These are phyloP conservation scores for Sternotherus odoratus DNA, from an alignment of 2,797 vertebrate species.

Conservation along the genomic window DNA sequence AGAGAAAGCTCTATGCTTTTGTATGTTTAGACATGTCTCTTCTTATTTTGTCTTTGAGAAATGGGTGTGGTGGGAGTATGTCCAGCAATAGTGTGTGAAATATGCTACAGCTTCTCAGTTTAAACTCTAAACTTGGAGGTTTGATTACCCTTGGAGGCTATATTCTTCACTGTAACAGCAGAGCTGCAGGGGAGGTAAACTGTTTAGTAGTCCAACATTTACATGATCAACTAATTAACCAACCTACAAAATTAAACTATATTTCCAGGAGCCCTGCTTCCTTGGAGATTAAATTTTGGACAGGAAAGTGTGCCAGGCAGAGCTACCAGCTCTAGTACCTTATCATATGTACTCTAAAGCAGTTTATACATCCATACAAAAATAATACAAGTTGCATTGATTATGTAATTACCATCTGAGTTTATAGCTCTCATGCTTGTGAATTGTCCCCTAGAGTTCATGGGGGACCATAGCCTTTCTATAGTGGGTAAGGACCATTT, in stretches of 20 bases:
- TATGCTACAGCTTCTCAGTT: constrained; percentile 20
- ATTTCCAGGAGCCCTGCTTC: constrained; percentile 61
- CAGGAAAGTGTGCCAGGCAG: constrained; percentile 59
- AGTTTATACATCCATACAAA: background rate
- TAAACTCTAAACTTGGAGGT: constrained; percentile 13
- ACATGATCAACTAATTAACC: constrained; percentile 66
- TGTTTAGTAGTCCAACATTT: constrained; percentile 7
- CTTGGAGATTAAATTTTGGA: constrained; percentile 61
- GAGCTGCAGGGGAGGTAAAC: constrained; percentile 46
- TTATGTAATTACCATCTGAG: accelerated
- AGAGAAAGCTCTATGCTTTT: background rate
- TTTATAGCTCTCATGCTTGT: background rate
- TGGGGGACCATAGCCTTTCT: background rate
- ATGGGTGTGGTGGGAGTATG: constrained; percentile 26
- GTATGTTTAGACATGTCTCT: background rate
- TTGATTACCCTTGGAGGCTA: constrained; percentile 34
- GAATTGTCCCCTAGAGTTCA: background rate
- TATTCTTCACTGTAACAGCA: constrained; percentile 43
- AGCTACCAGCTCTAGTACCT: constrained; percentile 47
- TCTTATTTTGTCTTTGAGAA: constrained; percentile 31
- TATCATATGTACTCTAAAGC: background rate
- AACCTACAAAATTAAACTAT: constrained; percentile 32
- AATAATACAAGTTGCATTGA: background rate
- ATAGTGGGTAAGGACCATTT: background rate
- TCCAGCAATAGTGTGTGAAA: constrained; percentile 20